phyloP scores from a whole-genome alignment of 2,888 invertebrate species.

The Scaptomyza reducta region DNA sequence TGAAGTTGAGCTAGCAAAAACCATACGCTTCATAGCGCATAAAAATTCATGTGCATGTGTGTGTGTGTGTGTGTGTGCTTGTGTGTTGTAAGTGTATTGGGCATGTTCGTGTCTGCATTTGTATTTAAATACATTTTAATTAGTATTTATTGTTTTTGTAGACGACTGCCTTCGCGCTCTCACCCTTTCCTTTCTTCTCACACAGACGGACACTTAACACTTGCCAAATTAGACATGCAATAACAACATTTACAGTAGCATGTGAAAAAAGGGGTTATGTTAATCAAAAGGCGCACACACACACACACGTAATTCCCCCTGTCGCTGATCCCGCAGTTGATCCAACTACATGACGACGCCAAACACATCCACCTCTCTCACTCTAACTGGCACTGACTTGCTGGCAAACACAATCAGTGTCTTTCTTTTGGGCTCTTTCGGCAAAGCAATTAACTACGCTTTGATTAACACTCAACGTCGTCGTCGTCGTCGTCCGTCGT shows the following conservation, averaged over 20 bases:
- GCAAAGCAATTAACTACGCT: constrained; percentile 80
- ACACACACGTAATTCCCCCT: constrained; percentile 3
- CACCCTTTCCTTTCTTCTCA: background rate
- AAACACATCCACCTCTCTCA: background rate
- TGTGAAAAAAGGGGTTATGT: constrained; percentile 61
- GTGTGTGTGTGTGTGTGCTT: constrained; percentile 12
- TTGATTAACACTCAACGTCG: constrained; percentile 78
- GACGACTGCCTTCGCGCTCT: constrained; percentile 36
- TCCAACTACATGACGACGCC: background rate
- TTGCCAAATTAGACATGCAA: constrained; percentile 77
- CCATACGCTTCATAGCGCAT: constrained; percentile 58
- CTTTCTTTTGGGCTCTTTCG: constrained; percentile 70
- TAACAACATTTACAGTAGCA: constrained; percentile 37
- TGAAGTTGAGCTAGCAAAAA: constrained; percentile 37
- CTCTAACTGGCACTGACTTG: background rate
- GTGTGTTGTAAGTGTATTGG: constrained; percentile 17
- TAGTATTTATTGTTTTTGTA: constrained; percentile 74
- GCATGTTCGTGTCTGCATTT: constrained; percentile 56
- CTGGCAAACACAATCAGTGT: constrained; percentile 62
- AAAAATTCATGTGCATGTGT: constrained; percentile 39
- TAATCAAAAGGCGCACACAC: constrained; percentile 57
- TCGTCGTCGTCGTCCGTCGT: constrained; percentile 47
- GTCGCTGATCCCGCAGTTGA: background rate
- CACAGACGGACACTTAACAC: constrained; percentile 57
- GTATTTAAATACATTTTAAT: constrained; percentile 77